Base-by-base conservation (phyloP, 2,113 vertebrate genomes). In the Choloepus hoffmanni region DNA sequence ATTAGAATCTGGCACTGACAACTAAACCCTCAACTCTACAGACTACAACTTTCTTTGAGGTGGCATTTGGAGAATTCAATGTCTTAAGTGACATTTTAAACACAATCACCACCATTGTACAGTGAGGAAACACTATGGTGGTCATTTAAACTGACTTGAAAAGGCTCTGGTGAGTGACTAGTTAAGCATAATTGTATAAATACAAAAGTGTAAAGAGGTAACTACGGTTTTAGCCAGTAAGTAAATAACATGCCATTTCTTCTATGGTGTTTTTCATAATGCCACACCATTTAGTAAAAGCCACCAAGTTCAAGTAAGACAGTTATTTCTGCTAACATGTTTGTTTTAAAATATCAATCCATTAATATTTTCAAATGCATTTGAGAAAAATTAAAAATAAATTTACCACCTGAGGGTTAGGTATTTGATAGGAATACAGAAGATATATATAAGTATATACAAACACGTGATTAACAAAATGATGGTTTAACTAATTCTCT, bases 1-100 rank as follows among this genome's bases (percentile, higher is more conserved):
- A 85, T 95, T 93, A 85, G 92, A 67, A 53, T 96, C 87, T 95
- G 95, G 70, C 94, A 26, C 55, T 62, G 63, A 50, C 45, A 79
- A 81, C 26, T 30, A 85, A 97, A 95, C 79, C 60, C 84, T 62
- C 93, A 98, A 74, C 97, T 97, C 95, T 84, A 89, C 58, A 96
- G 72, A 4, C 16, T 53, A 40, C 93, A 79, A 45, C 89, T 98
- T 94, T 65, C 67, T 97, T 97, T 95, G 84, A 97, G 73, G 33
- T 53, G 3, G 79, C 68, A 12, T 67, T 92, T 85, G 96, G 76
- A 90, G 14, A 97, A 88, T 85, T 95, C 4, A 7, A 85, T 97
- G 90, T 43, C 55, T 77, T 93, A 93, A 97, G 65, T 90, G 88
- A 70, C 33, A 73, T 81, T 19, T 95, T 96, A 96, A 97, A 95